Conservation (phyloP, 2,888 invertebrate genomes). For the Epinotia bilunana region DNA sequence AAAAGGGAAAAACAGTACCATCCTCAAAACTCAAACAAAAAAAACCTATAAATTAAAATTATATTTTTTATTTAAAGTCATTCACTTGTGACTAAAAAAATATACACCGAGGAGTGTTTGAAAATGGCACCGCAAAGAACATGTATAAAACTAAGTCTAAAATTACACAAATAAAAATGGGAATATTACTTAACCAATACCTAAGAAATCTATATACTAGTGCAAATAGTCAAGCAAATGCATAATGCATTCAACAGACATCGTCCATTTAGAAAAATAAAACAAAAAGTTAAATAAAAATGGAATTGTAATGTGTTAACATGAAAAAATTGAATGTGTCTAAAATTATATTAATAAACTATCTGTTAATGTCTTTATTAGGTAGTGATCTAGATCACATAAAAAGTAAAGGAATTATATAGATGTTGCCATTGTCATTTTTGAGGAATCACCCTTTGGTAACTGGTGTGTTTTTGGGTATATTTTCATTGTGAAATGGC, state of each 20-base stretch:
- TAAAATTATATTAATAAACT: conserved; percentile 74
- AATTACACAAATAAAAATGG: conserved; percentile 71
- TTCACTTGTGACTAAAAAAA: conserved; percentile 48
- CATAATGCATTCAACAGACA: conserved; percentile 65
- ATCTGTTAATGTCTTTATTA: conserved; percentile 83
- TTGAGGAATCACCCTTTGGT: conserved; percentile 44
- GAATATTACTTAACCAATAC: conserved; percentile 79
- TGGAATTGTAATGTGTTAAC: conserved; percentile 76
- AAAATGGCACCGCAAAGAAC: conserved; percentile 68
- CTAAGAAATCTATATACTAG: conserved; percentile 62
- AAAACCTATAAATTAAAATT: conserved; percentile 42
- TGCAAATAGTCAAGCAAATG: conserved; percentile 60
- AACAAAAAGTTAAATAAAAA: conserved; percentile 56
- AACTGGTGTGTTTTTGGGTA: conserved; percentile 47
- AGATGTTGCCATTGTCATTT: conserved; percentile 67
- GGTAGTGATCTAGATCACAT: conserved; percentile 80
- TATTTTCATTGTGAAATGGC: conserved; percentile 66
- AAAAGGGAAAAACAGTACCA: conserved; percentile 61
- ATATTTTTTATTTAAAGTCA: conserved; percentile 38
- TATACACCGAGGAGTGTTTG: conserved; percentile 57
- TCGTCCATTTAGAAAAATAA: conserved; percentile 59
- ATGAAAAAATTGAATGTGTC: conserved; percentile 67
- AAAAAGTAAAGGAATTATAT: conserved; percentile 77
- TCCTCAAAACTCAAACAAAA: conserved; percentile 59
- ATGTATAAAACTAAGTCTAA: conserved; percentile 66